Evolutionary conservation across 2,888 invertebrate genomes (phyloP).

Genomic region (Volucella bombylans): DNA sequence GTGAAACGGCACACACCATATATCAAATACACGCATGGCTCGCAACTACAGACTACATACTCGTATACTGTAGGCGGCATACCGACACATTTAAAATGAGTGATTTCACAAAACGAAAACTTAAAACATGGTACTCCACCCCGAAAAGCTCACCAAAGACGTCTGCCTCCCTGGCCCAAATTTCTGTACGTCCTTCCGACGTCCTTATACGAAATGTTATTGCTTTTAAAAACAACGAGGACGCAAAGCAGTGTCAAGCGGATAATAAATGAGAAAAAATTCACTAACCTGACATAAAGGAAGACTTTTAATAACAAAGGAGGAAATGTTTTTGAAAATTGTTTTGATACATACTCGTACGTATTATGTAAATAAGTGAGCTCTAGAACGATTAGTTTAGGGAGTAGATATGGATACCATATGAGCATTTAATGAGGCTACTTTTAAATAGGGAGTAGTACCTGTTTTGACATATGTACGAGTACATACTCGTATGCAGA

Average conservation of each 20-base stretch:
- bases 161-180: not conserved
- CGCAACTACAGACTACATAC: not conserved
- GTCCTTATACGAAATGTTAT: slow-evolving; percentile 53
- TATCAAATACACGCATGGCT: slow-evolving; percentile 30
- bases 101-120: slow-evolving; percentile 57
- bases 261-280: slow-evolving; percentile 54
- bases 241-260: slow-evolving; percentile 56
- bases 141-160: not conserved
- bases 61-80: slow-evolving; percentile 43
- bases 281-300: slow-evolving; percentile 56
- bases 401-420: too few species aligned
- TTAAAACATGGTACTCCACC: not conserved
- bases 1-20: slow-evolving; percentile 43
- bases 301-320: slow-evolving; percentile 48
- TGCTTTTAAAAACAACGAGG: slow-evolving; percentile 58
- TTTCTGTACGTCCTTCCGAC: not conserved
- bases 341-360: slow-evolving; percentile 43
- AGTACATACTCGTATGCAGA: too few species aligned
- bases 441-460: too few species aligned
- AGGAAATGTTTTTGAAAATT: slow-evolving; percentile 34
- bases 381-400: slow-evolving; percentile 30
- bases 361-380: slow-evolving; percentile 28
- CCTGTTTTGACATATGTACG: too few species aligned
- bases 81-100: slow-evolving; percentile 61
- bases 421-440: too few species aligned